A percentile compares a stretch with the other conserved stretches of the same genome.
Conservation (phyloP, 2,113 vertebrate species). For the rat (Rattus norvegicus) region DNA sequence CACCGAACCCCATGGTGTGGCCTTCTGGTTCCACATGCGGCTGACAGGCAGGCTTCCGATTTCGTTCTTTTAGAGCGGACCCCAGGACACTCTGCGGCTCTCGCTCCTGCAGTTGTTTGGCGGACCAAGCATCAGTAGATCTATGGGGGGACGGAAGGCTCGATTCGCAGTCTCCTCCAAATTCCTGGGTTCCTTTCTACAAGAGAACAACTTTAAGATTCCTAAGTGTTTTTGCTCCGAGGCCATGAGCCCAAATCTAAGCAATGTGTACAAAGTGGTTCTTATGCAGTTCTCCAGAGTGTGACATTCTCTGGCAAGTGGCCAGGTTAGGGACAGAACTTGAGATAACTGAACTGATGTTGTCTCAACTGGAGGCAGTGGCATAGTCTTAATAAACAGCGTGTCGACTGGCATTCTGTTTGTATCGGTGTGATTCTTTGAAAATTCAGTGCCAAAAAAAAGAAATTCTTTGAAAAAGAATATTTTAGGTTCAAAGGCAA, state of each 20-base stretch:
- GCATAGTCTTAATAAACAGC: background rate
- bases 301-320: slow-evolving; percentile 52
- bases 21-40: slow-evolving; percentile 18
- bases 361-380: background rate
- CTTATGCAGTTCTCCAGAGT: slow-evolving; percentile 62
- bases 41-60: slow-evolving; percentile 22
- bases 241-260: slow-evolving; percentile 50
- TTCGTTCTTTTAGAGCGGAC: slow-evolving; percentile 61
- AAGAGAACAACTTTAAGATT: background rate
- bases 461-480: slow-evolving; percentile 1
- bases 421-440: slow-evolving; percentile 13
- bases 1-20: background rate
- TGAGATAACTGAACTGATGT: background rate
- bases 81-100: slow-evolving; percentile 35
- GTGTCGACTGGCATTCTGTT: background rate
- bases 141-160: background rate
- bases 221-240: background rate
- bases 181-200: slow-evolving; percentile 9
- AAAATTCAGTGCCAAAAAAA: slow-evolving; percentile 21
- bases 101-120: background rate
- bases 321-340: slow-evolving; percentile 42
- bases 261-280: background rate
- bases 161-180: background rate
- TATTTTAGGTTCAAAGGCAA: slow-evolving; percentile 59
- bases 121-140: background rate